phyloP scores from a whole-genome alignment of 2,113 vertebrate species.

The Prunella fulvescens region DNA sequence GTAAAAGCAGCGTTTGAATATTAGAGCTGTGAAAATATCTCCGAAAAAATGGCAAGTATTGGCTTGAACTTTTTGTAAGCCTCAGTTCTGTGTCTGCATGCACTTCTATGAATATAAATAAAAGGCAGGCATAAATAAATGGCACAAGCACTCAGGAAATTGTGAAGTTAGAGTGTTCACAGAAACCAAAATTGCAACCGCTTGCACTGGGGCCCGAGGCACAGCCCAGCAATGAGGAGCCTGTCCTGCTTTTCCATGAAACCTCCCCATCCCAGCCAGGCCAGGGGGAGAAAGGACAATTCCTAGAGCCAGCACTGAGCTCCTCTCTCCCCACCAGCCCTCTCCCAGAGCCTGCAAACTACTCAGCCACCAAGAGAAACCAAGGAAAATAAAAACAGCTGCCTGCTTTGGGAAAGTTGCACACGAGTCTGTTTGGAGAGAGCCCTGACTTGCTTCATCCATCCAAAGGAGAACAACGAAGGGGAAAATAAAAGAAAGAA shows the following conservation, averaged over 20 bases:
- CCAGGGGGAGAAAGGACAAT: fast-evolving
- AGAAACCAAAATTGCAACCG: neutral
- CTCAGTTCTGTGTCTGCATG: constrained; percentile 34
- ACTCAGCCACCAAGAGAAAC: neutral
- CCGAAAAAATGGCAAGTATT: constrained; percentile 54
- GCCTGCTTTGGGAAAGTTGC: neutral
- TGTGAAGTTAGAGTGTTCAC: neutral
- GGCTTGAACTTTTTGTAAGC: constrained; percentile 44
- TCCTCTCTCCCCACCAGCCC: neutral
- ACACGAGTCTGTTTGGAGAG: neutral
- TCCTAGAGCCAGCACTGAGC: neutral
- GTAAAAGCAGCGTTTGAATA: constrained; percentile 37
- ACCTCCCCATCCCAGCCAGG: neutral
- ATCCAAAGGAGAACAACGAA: neutral
- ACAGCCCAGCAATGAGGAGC: neutral
- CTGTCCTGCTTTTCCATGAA: neutral
- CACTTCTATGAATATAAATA: constrained; percentile 32
- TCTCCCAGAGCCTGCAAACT: neutral
- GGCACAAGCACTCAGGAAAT: constrained; percentile 24
- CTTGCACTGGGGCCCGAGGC: neutral
- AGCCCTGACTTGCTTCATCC: neutral
- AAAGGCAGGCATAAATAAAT: constrained; percentile 12
- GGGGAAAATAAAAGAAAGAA: fast-evolving
- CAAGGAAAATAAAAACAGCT: neutral
- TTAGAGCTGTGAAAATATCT: constrained; percentile 55